Base-by-base conservation (phyloP, 2,888 invertebrate genomes). In the Meta bourneti region DNA sequence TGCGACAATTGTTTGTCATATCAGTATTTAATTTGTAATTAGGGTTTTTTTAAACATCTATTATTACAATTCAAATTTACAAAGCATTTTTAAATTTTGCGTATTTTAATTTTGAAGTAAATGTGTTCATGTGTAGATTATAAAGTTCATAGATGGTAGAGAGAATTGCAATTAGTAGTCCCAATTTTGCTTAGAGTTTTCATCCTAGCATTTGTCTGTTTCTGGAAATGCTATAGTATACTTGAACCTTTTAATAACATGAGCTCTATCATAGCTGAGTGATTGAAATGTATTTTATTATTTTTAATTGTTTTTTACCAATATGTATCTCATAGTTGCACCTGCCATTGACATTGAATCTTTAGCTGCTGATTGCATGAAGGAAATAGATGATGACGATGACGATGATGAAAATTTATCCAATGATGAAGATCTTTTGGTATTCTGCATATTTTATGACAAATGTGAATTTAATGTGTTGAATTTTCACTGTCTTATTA, bases 381-480 rank as follows among this genome's bases (percentile, higher is more conserved):
- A 96, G 94, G 98, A 98, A 94, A 95, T 97, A 90, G 96, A 96
- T 75, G 96, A 96, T 16, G 97, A 97, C 95, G 97, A 97, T 93
- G 95, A 98, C 92, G 95, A 96, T 54, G 94, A 94, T 94, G 94
- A 94, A 78, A 97, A 96, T 75, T 97, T 97, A 93, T 97, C 98
- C 92, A 97, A 98, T 93, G 98, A 98, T 95, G 97, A 97, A 2
- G 97, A 98, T 54, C 95, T 98, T 19, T 95, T 98, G 93, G 96
- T 96, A 16, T 93, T n/a, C 71, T 82, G 34, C 34, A 34, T 34
- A 34, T 9, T 61, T 61, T 61, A 61, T 7, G 8, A 61, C 16
- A 16, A 5, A 61, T 61, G 61, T 1, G 13, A 61, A 61, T 9
- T 61, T 61, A 61, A 11, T 11, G 13, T 61, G 1, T 16, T 61